Conservation (phyloP, 2,797 vertebrate species). For the Discoglossus pictus region DNA sequence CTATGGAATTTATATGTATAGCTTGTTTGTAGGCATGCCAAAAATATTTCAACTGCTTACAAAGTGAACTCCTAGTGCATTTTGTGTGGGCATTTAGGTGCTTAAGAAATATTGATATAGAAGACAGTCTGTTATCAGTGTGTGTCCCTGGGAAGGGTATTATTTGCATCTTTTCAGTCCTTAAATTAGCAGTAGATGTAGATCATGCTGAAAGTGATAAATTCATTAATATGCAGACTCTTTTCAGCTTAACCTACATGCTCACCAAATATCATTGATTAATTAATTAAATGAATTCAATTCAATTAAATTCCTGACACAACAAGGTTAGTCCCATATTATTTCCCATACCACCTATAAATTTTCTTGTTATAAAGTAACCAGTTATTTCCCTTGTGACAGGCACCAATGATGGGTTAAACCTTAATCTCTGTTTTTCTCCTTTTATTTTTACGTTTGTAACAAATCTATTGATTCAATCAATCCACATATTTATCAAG, state of each 20-base stretch:
- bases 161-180: background rate
- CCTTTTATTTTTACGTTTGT: too few species aligned
- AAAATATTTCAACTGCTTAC: slow-evolving; percentile 18
- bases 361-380: too few species aligned
- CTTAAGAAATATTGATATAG: slow-evolving; percentile 3
- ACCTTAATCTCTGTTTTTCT: too few species aligned
- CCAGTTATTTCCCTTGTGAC: too few species aligned
- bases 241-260: background rate
- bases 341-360: too few species aligned
- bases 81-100: background rate
- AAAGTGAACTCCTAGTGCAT: background rate
- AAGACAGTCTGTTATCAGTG: slow-evolving; percentile 23
- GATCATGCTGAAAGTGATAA: slow-evolving; percentile 1
- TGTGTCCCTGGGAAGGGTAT: background rate
- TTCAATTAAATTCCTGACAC: too few species aligned
- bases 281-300: too few species aligned
- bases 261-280: too few species aligned
- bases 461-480: too few species aligned
- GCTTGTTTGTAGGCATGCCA: slow-evolving; percentile 17
- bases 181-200: background rate
- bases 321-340: too few species aligned
- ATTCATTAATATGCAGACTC: background rate
- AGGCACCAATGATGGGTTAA: too few species aligned
- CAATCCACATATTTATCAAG: too few species aligned
- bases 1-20: slow-evolving; percentile 5